A percentile compares a stretch with the other conserved stretches of the same genome.
Conservation (phyloP, 2,113 vertebrate species). For the Mus spicilegus region DNA sequence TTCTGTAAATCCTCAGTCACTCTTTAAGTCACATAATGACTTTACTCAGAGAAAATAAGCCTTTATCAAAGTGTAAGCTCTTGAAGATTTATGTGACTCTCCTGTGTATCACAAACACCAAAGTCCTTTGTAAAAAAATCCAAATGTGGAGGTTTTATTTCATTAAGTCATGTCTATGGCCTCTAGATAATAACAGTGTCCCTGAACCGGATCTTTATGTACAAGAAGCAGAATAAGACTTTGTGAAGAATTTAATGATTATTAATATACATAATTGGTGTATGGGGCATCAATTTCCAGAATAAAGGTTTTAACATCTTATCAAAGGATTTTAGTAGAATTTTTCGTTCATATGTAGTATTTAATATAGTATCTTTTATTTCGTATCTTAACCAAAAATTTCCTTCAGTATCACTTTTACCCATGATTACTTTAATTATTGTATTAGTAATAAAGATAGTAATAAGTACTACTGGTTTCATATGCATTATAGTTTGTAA, state of each 20-base stretch:
- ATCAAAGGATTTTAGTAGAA: not conserved
- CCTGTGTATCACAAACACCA: not conserved
- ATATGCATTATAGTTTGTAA: not conserved
- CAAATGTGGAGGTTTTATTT: slow-evolving; percentile 16
- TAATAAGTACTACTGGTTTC: slow-evolving; percentile 10
- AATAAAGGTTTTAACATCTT: slow-evolving; percentile 18
- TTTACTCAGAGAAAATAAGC: slow-evolving; percentile 15
- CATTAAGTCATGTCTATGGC: not conserved
- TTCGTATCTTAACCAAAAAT: not conserved
- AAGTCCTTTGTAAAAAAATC: not conserved
- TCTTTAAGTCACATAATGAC: slow-evolving; percentile 40
- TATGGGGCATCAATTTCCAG: not conserved
- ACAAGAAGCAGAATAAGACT: slow-evolving; percentile 37
- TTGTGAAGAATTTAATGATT: slow-evolving; percentile 27
- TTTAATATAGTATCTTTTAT: slow-evolving; percentile 6
- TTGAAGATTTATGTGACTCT: not conserved
- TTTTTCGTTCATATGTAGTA: not conserved
- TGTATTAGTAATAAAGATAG: not conserved
- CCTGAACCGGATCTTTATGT: slow-evolving; percentile 45
- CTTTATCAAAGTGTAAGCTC: slow-evolving; percentile 13
- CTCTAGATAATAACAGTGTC: slow-evolving; percentile 10
- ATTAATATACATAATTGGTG: not conserved
- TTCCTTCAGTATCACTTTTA: slow-evolving; percentile 34
- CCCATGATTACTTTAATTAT: slow-evolving; percentile 28
- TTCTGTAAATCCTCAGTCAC: not conserved